Evolutionary conservation across 92 coral and sea anemone species (phyloP), one percentile per base, ranked within the genome.

Genomic region (Epizoanthus ramosus): DNA sequence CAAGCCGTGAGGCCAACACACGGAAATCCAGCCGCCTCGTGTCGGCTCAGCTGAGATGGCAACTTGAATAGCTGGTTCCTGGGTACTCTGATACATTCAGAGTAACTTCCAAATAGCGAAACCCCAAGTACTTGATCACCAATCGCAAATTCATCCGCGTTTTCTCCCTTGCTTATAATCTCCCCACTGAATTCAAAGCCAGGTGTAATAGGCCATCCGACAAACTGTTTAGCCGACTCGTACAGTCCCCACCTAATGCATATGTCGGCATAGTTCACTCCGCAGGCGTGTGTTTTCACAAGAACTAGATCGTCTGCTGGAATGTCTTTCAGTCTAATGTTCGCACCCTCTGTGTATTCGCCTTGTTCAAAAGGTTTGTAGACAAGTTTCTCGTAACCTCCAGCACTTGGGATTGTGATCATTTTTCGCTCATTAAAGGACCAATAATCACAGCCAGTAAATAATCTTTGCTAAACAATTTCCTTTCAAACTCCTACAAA

Each of bases 161-260:
- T 96, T 52, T 88, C 65, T 9, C 99, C 99, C 76, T 92, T 96
- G 61, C 89, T 84, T 33, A 84, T 69, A 24, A 96, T 80, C 61
- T 89, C 92, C 5, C 99, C 99, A 82, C 99, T 96, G 83, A 96
- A 96, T 79, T 96, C 99, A 80, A 96, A 96, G 9, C 99, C 99
- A 3, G 98, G 98, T 25, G 99, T 96, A 3, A 96, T 96, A 3
- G 99, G 99, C 99, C 99, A 96, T 8, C 99, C 99, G 19, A 96
- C 98, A 68, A 79, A 96, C 68, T 91, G 68, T 79, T 92, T 94
- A 7, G 99, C 99, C 12, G 99, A 92, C 41, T 86, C 92, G 81
- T 96, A 96, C 31, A 96, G 66, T 3, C 99, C 99, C 99, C 99
- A 96, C 3, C 99, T 91, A 50, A 90, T 86, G 66, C 99, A 94